Evolutionary conservation across 2,888 invertebrate genomes (phyloP), one percentile per base, ranked within the genome.

Genomic region (Xylophagus ater): DNA sequence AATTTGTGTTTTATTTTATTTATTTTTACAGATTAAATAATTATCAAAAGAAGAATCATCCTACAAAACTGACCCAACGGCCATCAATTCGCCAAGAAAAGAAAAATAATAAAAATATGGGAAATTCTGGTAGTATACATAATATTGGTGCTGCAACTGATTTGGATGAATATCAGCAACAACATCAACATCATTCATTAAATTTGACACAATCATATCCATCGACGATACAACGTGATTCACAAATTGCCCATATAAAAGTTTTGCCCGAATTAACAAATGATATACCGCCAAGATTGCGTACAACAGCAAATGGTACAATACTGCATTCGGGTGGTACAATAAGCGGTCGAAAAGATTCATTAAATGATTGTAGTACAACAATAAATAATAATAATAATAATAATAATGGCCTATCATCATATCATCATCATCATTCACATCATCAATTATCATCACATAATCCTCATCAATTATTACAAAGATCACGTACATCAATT

Each of bases 281-380:
- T 52, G 76, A 76, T 8, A 78, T 78, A 47, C 49, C 50, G 5
- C 34, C 52, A 1, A 72, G 75, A 47, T 67, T 88, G 38, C 74
- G 85, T 45, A 74, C 78, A 41, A 87, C 87, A 3, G 78, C 84
- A 61, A 87, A 88, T 64, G 87, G 87, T 35, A 79, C 77, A 53
- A 84, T 86, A 55, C 66, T 88, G 39, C 83, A 82, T 51, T 78
- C 81, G 4, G 86, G 85, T 1, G 87, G 87, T 35, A 87, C 87
- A 46, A 78, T 88, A 57, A 82, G 80, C 51, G 82, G 83, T 4
- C 69, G 82, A 40, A 69, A 72, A 20, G 50, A 52, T 29, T 8
- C 38, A 35, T 6, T 14, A 17, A 28, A 28, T 29, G n/a, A n/a
- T n/a, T n/a, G 4, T 31, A 31, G 12, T 28, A 28, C 12, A 12